Conservation (phyloP, 2,113 vertebrate species). For the Copsychus sechellarum region DNA sequence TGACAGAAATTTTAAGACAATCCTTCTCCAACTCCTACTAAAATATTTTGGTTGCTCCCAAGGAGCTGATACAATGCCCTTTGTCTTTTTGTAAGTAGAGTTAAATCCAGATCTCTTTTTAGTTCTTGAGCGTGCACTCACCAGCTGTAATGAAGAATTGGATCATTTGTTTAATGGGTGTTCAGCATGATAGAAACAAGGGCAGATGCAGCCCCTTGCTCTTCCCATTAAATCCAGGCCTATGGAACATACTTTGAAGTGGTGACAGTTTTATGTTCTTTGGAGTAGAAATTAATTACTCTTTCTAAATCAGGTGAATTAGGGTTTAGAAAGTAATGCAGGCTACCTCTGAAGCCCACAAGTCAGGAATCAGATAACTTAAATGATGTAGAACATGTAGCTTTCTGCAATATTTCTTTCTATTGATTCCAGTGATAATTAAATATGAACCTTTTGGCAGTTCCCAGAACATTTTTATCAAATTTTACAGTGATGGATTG, state of each 20-base stretch:
- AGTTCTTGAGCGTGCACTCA: not conserved
- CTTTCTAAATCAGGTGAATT: not conserved
- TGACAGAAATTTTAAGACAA: not conserved
- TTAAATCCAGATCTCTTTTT: not conserved
- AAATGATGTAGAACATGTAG: not conserved
- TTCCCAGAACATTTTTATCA: not conserved
- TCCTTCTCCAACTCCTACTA: not conserved
- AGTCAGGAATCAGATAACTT: slow-evolving; percentile 11
- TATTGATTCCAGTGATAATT: slow-evolving; percentile 1
- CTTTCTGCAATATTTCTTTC: slow-evolving; percentile 37
- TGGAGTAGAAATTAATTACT: not conserved
- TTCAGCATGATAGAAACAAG: not conserved
- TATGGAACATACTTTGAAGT: not conserved
- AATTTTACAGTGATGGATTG: not conserved
- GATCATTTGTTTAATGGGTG: not conserved
- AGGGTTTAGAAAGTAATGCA: not conserved
- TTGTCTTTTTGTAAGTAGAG: not conserved
- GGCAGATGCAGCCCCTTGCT: not conserved
- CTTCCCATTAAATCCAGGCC: slow-evolving; percentile 7
- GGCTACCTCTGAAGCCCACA: not conserved
- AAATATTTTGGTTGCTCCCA: not conserved
- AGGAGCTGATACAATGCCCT: not conserved
- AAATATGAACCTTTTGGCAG: slow-evolving; percentile 4
- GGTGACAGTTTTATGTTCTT: not conserved
- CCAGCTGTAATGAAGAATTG: not conserved